phyloP scores from a whole-genome alignment of 2,113 vertebrate genomes.

The Macheiramphus alcinus region DNA sequence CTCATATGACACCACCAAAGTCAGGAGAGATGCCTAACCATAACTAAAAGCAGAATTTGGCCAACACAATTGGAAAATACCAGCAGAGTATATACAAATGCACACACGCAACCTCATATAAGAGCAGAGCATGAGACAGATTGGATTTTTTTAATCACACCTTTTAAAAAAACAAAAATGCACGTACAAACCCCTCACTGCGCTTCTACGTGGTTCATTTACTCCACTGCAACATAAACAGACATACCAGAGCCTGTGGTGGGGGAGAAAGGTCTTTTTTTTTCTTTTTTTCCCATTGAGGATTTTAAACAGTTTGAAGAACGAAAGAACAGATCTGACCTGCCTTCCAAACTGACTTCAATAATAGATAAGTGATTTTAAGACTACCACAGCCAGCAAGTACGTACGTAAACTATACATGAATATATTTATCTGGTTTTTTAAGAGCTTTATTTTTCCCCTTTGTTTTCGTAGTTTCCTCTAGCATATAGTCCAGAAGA shows the following conservation, averaged over 20 bases:
- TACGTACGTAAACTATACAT: not conserved
- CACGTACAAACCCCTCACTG: not conserved
- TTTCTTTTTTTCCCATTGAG: not conserved
- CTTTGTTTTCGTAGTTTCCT: not conserved
- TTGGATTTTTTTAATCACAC: slow-evolving; percentile 39
- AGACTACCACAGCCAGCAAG: not conserved
- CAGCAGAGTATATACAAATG: slow-evolving; percentile 47
- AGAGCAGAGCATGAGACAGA: slow-evolving; percentile 4
- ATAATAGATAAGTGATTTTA: not conserved
- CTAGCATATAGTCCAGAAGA: not conserved
- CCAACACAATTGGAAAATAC: slow-evolving; percentile 62
- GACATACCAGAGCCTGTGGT: not conserved
- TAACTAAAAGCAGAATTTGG: slow-evolving; percentile 65
- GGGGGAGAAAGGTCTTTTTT: not conserved
- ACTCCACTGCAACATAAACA: not conserved
- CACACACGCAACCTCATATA: slow-evolving; percentile 8
- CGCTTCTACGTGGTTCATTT: not conserved
- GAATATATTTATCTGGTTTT: not conserved
- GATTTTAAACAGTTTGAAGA: slow-evolving; percentile 21
- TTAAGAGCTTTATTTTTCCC: not conserved
- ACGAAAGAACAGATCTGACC: not conserved
- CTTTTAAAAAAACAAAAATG: slow-evolving; percentile 23
- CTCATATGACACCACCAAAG: slow-evolving; percentile 58
- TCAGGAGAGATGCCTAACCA: slow-evolving; percentile 61
- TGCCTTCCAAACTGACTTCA: not conserved